Percentiles rank a stretch among this genome's conserved stretches.
Evolutionary conservation across 2,888 invertebrate genomes (phyloP).

Genomic region (Apotomis betuletana): DNA sequence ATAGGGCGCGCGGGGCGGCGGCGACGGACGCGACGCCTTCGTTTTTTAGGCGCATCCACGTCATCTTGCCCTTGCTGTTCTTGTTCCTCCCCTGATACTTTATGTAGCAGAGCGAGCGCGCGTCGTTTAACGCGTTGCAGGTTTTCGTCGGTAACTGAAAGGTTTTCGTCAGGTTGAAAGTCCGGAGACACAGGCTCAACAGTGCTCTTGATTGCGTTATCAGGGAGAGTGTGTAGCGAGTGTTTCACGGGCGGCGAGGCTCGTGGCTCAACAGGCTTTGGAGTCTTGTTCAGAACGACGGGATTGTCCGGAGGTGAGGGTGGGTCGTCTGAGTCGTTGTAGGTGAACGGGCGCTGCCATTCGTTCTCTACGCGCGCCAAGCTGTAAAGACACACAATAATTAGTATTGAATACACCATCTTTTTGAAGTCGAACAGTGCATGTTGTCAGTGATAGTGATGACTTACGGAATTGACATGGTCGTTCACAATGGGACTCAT

Average conservation of each 20-base stretch:
- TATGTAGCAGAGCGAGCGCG: conserved; percentile 20
- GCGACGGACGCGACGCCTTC: conserved; percentile 25
- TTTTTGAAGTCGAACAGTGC: too few species aligned
- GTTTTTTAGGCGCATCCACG: conserved; percentile 20
- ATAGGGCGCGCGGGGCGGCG: conserved; percentile 4
- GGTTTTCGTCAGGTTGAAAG: too few species aligned
- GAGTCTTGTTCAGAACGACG: background rate
- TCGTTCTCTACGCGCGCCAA: conserved; percentile 20
- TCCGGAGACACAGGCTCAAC: too few species aligned
- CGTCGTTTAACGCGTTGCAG: conserved; percentile 12
- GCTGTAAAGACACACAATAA: conserved; percentile 7
- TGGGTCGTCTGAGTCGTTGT: background rate
- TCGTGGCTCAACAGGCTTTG: background rate
- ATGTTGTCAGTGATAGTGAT: too few species aligned
- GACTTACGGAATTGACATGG: too few species aligned
- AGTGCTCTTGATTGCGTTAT: too few species aligned
- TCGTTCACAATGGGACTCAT: too few species aligned
- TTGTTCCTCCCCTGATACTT: background rate
- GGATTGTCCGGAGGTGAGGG: background rate
- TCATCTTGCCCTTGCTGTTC: conserved; percentile 1
- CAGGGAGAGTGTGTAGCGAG: too few species aligned
- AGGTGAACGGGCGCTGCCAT: conserved; percentile 27
- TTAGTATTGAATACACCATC: too few species aligned
- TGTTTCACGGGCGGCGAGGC: background rate
- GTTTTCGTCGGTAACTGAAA: too few species aligned